These are phyloP conservation scores for Dorcus parallelipipedus DNA, from an alignment of 2,888 invertebrate genomes.

Conservation along the genomic window DNA sequence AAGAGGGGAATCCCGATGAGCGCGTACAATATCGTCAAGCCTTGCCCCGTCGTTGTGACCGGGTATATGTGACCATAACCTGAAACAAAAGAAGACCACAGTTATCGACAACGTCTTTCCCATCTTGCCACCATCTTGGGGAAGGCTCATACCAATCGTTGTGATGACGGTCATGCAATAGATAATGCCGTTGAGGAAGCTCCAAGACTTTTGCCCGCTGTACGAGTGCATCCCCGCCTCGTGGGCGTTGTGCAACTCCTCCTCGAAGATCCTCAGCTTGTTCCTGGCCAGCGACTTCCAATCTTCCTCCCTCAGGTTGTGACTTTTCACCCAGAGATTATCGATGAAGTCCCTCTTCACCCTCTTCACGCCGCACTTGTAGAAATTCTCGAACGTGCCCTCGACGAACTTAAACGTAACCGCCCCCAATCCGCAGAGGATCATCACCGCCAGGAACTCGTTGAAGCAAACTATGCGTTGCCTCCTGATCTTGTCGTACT, in stretches of 20 bases:
- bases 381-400: constrained; percentile 79
- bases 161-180: constrained; percentile 85
- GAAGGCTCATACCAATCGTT: constrained; percentile 73
- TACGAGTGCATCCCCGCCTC: constrained; percentile 81
- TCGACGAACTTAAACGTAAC: constrained; percentile 79
- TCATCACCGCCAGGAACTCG: constrained; percentile 64
- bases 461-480: constrained; percentile 66
- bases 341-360: constrained; percentile 85
- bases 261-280: constrained; percentile 79
- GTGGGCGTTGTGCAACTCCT: constrained; percentile 78
- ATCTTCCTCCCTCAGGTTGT: constrained; percentile 80
- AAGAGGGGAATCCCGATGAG: constrained; percentile 95
- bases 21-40: constrained; percentile 89
- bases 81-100: constrained; percentile 47
- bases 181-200: constrained; percentile 80
- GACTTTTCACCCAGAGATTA: constrained; percentile 76
- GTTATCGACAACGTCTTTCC: neutral
- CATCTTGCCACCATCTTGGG: neutral
- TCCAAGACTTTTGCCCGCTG: constrained; percentile 83
- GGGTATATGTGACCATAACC: constrained; percentile 97
- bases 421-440: constrained; percentile 76
- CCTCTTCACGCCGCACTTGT: constrained; percentile 83
- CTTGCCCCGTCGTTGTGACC: constrained; percentile 78
- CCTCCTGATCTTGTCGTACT: constrained; percentile 54
- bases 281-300: constrained; percentile 84